Percentiles rank a stretch among this genome's conserved stretches.
These are phyloP conservation scores for Sarcoramphus papa DNA, from an alignment of 2,797 vertebrate species.

Conservation along the genomic window DNA sequence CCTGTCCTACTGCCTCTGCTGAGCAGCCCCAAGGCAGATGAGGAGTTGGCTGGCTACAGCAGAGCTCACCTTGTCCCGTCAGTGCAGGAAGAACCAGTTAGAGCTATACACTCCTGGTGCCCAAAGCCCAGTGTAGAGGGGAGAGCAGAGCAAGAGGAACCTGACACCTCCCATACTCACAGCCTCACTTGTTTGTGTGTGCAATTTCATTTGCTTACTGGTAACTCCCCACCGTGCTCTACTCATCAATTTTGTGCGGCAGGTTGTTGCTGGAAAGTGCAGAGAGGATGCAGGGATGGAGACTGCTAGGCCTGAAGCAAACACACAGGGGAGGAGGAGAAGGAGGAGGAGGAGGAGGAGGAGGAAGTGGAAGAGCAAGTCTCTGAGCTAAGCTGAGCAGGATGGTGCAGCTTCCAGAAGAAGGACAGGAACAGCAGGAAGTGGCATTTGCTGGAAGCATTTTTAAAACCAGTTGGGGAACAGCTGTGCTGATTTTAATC, in stretches of 20 bases:
- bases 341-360: not conserved
- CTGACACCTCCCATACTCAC: not conserved
- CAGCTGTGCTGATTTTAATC: constrained; percentile 56
- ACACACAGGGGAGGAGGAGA: no score
- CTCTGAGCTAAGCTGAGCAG: not conserved
- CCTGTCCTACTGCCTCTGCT: not conserved
- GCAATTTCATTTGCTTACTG: not conserved
- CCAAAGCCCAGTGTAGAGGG: not conserved
- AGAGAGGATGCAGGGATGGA: not conserved
- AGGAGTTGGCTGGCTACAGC: not conserved
- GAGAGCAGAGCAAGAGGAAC: not conserved
- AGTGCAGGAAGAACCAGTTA: not conserved
- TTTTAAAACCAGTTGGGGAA: constrained; percentile 45
- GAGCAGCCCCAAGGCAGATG: not conserved
- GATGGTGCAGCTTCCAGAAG: not conserved
- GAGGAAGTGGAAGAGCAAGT: not conserved
- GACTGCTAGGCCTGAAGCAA: not conserved
- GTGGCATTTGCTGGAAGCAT: not conserved
- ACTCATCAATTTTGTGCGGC: not conserved
- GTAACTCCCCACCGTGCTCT: not conserved
- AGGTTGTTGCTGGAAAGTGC: not conserved
- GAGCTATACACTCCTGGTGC: not conserved
- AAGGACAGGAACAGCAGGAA: constrained; percentile 13
- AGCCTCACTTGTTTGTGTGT: not conserved
- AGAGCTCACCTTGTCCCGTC: not conserved